Evolutionary conservation across 2,797 vertebrate species (phyloP).

Genomic region (Neopelma chrysocephalum): DNA sequence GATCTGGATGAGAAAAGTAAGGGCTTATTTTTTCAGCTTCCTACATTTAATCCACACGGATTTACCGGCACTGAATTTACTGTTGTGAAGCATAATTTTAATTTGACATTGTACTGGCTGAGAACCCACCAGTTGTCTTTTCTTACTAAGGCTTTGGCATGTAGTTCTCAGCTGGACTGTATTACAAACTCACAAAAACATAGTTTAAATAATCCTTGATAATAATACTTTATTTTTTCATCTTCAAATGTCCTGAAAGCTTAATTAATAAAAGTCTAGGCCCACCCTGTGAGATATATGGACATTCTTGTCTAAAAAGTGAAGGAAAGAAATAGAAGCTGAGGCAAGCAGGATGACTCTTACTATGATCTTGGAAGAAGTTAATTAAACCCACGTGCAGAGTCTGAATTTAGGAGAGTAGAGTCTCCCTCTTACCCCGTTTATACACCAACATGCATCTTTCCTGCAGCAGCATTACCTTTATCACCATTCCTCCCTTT

Average conservation of each 20-base stretch:
- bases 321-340: background rate
- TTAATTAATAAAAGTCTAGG: slow-evolving; percentile 41
- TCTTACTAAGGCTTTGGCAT: slow-evolving; percentile 41
- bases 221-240: slow-evolving; percentile 11
- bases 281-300: background rate
- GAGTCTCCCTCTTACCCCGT: background rate
- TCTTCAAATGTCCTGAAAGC: slow-evolving; percentile 30
- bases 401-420: background rate
- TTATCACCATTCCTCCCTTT: background rate
- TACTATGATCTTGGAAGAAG: background rate
- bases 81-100: slow-evolving; percentile 64
- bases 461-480: background rate
- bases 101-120: slow-evolving; percentile 41
- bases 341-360: background rate
- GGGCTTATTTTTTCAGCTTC: slow-evolving; percentile 41
- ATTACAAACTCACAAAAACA: slow-evolving; percentile 22
- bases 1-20: slow-evolving; percentile 37
- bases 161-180: slow-evolving; percentile 30
- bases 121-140: slow-evolving; percentile 30
- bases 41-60: slow-evolving; percentile 46
- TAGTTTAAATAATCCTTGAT: slow-evolving; percentile 41
- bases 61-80: slow-evolving; percentile 58
- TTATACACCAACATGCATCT: background rate
- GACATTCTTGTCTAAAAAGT: background rate
- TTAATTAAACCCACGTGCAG: background rate